Base-by-base conservation (phyloP, 1,140 invertebrate genomes). In the Nasonia giraulti region DNA sequence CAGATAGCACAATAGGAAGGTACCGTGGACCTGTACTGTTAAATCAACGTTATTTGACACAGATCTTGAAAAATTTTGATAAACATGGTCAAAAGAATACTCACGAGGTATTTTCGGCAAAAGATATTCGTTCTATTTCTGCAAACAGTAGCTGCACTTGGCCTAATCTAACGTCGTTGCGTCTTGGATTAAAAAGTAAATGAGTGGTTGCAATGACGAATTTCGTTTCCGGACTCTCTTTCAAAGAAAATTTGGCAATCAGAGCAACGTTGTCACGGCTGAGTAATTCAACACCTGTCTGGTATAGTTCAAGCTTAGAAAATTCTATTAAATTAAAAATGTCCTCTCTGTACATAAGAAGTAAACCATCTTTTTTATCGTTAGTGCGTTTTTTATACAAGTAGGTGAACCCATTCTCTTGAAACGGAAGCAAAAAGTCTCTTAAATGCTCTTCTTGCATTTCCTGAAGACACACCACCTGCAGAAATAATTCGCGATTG, bases 121-220 rank as follows among this genome's bases (percentile, higher is more conserved):
- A 97, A n/a, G 97, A 94, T 84, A 98, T 94, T 86, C 95, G 94
- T 84, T 98, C 96, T 14, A 99, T 93, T 92, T 98, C 97, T 1
- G 96, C 95, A 20, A 99, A 92, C 5, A 99, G 91, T 66, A 97
- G 89, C 89, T 96, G 95, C 31, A 95, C 93, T 92, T 99, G 98
- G 0, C 97, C 98, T 23, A 99, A 93, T 89, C 98, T 95, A 0
- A 99, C 95, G 91, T 99, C 98, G 33, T 96, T 95, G 40, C 98
- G 92, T 88, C 93, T 95, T 0, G 97, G 97, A 94, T 99, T 99
- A 90, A 97, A 99, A 8, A 99, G 92, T n/a, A 99, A 93, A 93
- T 99, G 98, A 0, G 98, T 99, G 5, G 97, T 99, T 7, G 97
- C 97, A 0, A 99, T 94, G 40, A 97, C 94, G 76, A 98, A 91